Base-by-base conservation (phyloP, 2,113 vertebrate species). In the Todiramphus chloris region DNA sequence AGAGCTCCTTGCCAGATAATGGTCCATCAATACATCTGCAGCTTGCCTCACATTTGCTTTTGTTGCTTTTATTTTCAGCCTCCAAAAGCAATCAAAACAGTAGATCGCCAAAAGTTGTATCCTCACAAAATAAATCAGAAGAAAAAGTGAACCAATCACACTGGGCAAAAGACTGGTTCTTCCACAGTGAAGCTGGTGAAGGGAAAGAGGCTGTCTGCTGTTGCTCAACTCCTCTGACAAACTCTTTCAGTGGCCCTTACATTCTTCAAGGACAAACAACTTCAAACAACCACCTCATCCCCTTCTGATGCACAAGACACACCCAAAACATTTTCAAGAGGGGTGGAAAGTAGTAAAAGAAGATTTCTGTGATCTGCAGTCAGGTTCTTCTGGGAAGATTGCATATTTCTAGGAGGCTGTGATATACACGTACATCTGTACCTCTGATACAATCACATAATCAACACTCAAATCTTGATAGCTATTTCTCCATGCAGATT, bases 301-400 rank as follows among this genome's bases (percentile, higher is more conserved):
- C 44, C 41, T 94, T 66, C 87, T 93, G 74, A 96, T 91, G 90
- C 62, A 91, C 37, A 25, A 31, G 95, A 70, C 91, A 95, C 95
- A 93, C 92, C 91, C 84, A 3, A 85, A 93, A 85, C 55, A 94
- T 95, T 95, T 94, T 92, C 87, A 79, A 85, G 78, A 89, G 23
- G 87, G 53, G 78, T 91, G 83, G 91, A 89, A 95, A 94, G 87
- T 4, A 89, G 37, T 85, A 97, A 93, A 94, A 94, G 85, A 48
- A 92, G 87, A 96, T 94, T 96, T 96, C 87, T 94, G 83, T 58
- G 89, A 93, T 96, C 90, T 92, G 80, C 77, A 96, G 89, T 91
- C 89, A 92, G 86, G 94, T 94, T 96, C 74, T 96, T 91, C 93
- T 85, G 92, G 94, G 96, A 92, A 94, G 91, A 91, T 93, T 16